Base-by-base conservation (phyloP, 2,888 invertebrate genomes). In the Panorpa germanica region DNA sequence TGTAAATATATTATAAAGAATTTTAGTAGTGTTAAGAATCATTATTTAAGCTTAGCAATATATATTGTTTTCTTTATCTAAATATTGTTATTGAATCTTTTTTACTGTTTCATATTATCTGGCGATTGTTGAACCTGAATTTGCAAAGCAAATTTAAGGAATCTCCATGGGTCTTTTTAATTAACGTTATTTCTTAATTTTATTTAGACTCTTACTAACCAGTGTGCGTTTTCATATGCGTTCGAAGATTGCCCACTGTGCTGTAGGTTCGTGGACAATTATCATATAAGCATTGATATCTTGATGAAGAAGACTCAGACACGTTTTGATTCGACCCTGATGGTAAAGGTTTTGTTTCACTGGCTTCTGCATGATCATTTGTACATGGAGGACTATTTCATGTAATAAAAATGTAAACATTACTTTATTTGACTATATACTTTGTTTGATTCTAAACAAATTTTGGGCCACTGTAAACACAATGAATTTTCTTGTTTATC, bases 171-270 rank as follows among this genome's bases (percentile, higher is more conserved):
- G 4, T 4, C 5, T 11, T n/a, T 4, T 25, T 12, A 13, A 13
- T 16, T 25, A 21, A 28, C n/a, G n/a, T 12, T 3, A 15, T 5
- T 17, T 10, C 4, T 17, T 17, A 5, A 8, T 14, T 7, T 6
- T 14, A 20, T 9, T 28, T 12, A 7, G 9, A 14, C 12, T 26
- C 5, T 1, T 29, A 42, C 43, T 45, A 59, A 88, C 91, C 91
- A 73, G 78, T 83, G 48, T 93, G 91, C 33, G 88, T 88, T 62
- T 91, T 93, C 67, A 86, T 73, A 57, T 93, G 93, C 35, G 91
- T 91, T 46, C 86, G 70, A 39, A 93, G 62, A 57, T 93, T 93
- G 29, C 91, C 91, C 40, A 85, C 76, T 5, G 91, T 91, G 49
- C 86, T 90, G 53, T 91, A 91, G 32, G 83, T 83, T 42, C 88